Percentiles rank a stretch among this genome's conserved stretches.
phyloP scores from a whole-genome alignment of 2,113 vertebrate species.

The Xiphorhynchus elegans region DNA sequence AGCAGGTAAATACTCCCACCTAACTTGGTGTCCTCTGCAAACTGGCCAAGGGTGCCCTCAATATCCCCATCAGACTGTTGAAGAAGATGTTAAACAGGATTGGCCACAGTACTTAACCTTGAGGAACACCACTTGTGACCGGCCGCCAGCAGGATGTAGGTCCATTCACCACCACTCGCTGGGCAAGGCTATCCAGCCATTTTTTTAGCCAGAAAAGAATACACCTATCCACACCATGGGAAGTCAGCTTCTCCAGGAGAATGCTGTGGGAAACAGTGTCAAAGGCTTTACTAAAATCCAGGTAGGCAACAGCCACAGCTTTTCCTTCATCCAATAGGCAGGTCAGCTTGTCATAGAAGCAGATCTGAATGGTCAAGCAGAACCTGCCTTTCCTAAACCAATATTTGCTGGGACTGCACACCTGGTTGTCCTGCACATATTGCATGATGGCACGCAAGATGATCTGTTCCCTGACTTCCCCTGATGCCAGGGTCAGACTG shows the following conservation, averaged over 20 bases:
- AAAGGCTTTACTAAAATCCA: too few species aligned
- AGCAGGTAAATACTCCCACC: not conserved
- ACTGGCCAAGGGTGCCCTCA: not conserved
- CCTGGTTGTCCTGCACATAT: not conserved
- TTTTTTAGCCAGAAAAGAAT: not conserved
- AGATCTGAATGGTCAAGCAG: not conserved
- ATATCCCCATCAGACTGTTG: not conserved
- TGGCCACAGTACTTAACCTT: not conserved
- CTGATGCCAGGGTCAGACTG: not conserved
- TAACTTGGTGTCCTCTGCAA: not conserved
- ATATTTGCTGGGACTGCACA: not conserved
- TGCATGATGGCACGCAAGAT: not conserved
- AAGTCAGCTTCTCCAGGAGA: not conserved
- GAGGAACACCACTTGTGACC: not conserved
- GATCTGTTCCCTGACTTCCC: not conserved
- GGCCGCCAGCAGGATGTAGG: not conserved
- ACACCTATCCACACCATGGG: not conserved
- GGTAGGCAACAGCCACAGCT: too few species aligned
- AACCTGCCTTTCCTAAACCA: not conserved
- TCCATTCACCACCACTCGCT: not conserved
- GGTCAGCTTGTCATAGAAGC: not conserved
- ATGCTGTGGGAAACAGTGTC: too few species aligned
- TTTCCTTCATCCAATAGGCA: not conserved
- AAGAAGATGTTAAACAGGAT: not conserved
- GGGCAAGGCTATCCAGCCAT: not conserved